A percentile compares a stretch with the other conserved stretches of the same genome.
phyloP scores from a whole-genome alignment of 2,113 vertebrate genomes.

The Triplophysa dalaica region DNA sequence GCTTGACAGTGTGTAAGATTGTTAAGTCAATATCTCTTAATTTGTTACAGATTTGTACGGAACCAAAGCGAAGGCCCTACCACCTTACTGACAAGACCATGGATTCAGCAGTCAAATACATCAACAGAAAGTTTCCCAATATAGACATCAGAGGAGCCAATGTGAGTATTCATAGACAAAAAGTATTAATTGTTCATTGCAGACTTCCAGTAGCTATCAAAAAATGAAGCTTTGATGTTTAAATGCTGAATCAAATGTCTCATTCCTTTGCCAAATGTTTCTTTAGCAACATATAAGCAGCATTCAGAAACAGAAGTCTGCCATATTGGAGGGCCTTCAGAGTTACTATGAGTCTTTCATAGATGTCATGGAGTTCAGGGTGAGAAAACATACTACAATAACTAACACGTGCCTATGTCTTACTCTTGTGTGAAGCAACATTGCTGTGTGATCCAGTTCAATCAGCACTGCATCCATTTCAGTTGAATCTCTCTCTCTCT shows the following conservation, averaged over 20 bases:
- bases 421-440: too few species aligned
- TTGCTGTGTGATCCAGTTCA: too few species aligned
- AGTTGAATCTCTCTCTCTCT: too few species aligned
- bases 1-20: too few species aligned
- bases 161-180: constrained; percentile 68
- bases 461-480: too few species aligned
- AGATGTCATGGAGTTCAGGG: constrained; percentile 93
- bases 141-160: constrained; percentile 84
- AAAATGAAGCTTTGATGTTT: background rate
- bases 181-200: background rate
- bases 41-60: constrained; percentile 77
- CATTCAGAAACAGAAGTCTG: constrained; percentile 85
- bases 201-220: background rate
- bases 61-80: constrained; percentile 77
- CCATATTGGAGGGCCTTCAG: constrained; percentile 72
- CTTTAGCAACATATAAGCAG: constrained; percentile 82
- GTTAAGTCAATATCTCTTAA: background rate
- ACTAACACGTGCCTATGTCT: too few species aligned
- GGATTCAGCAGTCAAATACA: constrained; percentile 87
- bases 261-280: background rate
- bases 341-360: constrained; percentile 88
- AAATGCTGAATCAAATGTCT: background rate
- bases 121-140: constrained; percentile 91
- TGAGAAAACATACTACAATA: constrained; percentile 61
- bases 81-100: constrained; percentile 82